phyloP scores from a whole-genome alignment of 2,113 vertebrate species.

The Lethenteron reissneri region DNA sequence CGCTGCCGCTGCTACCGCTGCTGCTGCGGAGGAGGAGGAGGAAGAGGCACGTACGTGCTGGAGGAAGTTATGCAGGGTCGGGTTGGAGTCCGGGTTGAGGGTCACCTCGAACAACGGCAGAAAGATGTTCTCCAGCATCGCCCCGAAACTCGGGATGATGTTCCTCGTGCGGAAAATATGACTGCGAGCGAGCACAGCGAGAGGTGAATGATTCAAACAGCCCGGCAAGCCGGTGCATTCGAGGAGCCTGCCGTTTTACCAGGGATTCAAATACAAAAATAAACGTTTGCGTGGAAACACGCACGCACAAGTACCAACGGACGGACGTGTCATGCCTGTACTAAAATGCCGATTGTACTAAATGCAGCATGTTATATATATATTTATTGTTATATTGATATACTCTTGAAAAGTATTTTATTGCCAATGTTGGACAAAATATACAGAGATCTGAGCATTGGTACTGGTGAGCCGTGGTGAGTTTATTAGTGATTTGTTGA shows the following conservation, averaged over 20 bases:
- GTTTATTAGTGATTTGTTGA: not conserved
- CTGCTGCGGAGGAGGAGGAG: too few relatives aligned
- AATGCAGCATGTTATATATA: not conserved
- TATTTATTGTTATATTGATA: not conserved
- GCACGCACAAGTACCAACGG: too few relatives aligned
- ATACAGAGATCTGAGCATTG: too few relatives aligned
- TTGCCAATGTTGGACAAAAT: too few relatives aligned
- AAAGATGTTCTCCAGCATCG: conserved; percentile 91
- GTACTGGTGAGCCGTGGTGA: not conserved
- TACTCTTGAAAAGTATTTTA: not conserved
- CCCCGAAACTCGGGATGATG: conserved; percentile 51
- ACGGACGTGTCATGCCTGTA: too few relatives aligned
- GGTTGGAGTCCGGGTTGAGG: conserved; percentile 63
- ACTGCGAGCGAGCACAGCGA: conserved; percentile 21
- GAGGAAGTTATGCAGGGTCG: conserved; percentile 52
- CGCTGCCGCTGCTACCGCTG: too few relatives aligned
- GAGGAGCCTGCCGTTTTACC: not conserved
- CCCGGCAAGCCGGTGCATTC: not conserved
- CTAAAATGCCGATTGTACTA: too few relatives aligned
- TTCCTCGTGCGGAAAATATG: conserved; percentile 85
- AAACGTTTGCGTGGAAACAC: too few relatives aligned
- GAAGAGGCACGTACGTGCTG: conserved; percentile 54
- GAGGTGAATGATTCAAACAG: conserved; percentile 10
- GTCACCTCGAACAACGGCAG: conserved; percentile 80
- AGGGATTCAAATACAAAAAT: too few relatives aligned